Evolutionary conservation across 2,113 vertebrate genomes (phyloP), one percentile per base, ranked within the genome.

Genomic region (Pitta sordida): DNA sequence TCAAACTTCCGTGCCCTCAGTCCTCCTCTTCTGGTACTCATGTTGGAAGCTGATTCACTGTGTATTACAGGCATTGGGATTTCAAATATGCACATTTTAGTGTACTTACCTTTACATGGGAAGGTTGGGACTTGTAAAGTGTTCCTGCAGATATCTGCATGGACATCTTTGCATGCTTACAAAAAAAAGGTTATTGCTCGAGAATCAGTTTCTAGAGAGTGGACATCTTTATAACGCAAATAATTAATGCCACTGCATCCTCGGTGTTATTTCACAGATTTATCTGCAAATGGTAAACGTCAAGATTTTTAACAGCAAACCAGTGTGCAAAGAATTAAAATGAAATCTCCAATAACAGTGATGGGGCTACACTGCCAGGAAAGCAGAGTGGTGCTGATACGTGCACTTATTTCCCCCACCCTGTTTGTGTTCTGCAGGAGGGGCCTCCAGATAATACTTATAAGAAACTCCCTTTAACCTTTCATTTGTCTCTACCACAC

Each of bases 281-380:
- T 83, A 53, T 71, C 56, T 81, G 46, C 64, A 95, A 94, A 75
- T 55, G 64, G 70, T 90, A 94, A 95, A 93, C 73, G 85, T 86
- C 75, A 94, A 83, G 71, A 78, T 68, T 95, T n/a, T 92, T 89
- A 92, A 83, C 0, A 8, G 73, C 49, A 96, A 94, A 81, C 3
- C 30, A 70, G 62, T 2, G 37, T 7, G 4, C 46, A 76, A 96
- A 94, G 91, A 89, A 95, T 93, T 94, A 77, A 91, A 32, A 88
- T 78, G 37, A 85, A 80, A 87, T 58, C 37, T 53, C 51, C 34
- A 26, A 44, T 84, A 64, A 63, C 43, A 76, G 62, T 2, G 13
- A 70, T 29, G 12, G 14, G 21, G 3, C 13, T 71, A 56, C n/a
- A 44, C 3, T 58, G n/a, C 24, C 49, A 82, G 58, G 59, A 83